These are phyloP conservation scores for Sander vitreus DNA, from an alignment of 2,113 vertebrate genomes.

Conservation along the genomic window DNA sequence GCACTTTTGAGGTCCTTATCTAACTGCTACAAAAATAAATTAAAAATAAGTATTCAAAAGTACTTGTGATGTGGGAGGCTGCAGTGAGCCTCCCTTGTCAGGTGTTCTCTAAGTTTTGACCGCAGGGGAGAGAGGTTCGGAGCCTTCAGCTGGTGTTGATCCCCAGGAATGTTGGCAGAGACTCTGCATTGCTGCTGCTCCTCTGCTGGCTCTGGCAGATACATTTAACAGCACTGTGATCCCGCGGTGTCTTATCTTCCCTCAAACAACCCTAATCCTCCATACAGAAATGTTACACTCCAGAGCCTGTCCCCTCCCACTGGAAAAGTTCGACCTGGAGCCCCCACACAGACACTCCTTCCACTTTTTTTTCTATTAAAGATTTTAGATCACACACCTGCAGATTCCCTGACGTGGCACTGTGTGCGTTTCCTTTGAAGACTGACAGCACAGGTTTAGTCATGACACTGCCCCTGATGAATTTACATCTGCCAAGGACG, in stretches of 20 bases:
- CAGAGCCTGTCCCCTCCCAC: conserved; percentile 25
- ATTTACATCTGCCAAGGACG: conserved; percentile 30
- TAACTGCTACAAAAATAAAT: neutral
- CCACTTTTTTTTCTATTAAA: neutral
- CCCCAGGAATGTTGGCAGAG: conserved; percentile 74
- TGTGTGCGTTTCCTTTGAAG: conserved; percentile 43
- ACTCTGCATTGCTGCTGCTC: conserved; percentile 52
- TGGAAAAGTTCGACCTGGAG: conserved; percentile 18
- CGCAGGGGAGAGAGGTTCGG: conserved; percentile 23
- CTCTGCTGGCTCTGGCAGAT: conserved; percentile 67
- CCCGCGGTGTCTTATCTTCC: conserved; percentile 74
- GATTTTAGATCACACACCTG: conserved; percentile 73
- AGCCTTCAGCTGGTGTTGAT: conserved; percentile 52
- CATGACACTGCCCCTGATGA: conserved; percentile 38
- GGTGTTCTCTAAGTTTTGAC: conserved; percentile 31
- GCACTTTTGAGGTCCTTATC: neutral
- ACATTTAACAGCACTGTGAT: conserved; percentile 79
- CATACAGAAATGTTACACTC: conserved; percentile 63
- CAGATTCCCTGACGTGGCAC: conserved; percentile 50
- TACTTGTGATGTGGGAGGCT: neutral
- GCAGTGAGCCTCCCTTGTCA: conserved; percentile 22
- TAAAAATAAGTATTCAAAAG: neutral
- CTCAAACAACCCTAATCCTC: conserved; percentile 79
- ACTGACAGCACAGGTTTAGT: conserved; percentile 26
- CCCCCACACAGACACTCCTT: conserved; percentile 10